Conservation (phyloP, 2,888 invertebrate species). For the Didymodactylos carnosus region DNA sequence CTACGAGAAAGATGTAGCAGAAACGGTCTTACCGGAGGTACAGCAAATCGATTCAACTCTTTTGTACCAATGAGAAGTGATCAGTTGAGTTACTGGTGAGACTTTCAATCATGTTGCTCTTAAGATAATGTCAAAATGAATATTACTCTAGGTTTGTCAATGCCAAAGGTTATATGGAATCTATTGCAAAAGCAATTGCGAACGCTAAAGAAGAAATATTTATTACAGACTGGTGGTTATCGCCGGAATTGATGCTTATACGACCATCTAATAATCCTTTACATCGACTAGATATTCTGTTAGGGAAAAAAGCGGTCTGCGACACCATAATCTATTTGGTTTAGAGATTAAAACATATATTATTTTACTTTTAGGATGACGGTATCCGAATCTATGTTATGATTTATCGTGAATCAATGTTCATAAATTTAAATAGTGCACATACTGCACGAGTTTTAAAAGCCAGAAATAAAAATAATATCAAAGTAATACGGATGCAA, state of each 20-base stretch:
- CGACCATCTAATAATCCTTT: constrained; percentile 52
- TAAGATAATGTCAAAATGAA: constrained; percentile 19
- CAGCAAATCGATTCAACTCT: not conserved
- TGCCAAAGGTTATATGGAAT: constrained; percentile 62
- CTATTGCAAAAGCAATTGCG: constrained; percentile 71
- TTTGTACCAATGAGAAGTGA: not conserved
- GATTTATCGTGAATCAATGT: constrained; percentile 87
- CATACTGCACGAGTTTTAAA: constrained; percentile 38
- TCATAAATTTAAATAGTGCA: constrained; percentile 78
- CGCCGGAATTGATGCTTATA: constrained; percentile 82
- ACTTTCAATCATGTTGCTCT: too few relatives aligned
- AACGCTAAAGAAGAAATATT: constrained; percentile 81
- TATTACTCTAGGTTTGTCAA: constrained; percentile 48
- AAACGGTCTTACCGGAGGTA: not conserved
- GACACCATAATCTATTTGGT: not conserved
- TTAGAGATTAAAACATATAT: not conserved
- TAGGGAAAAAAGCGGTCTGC: constrained; percentile 5
- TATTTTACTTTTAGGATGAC: constrained; percentile 42
- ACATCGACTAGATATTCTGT: constrained; percentile 5
- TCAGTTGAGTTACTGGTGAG: constrained; percentile 6
- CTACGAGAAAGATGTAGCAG: not conserved
- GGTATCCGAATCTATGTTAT: constrained; percentile 76
- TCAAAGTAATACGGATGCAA: not conserved
- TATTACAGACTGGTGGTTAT: constrained; percentile 94
- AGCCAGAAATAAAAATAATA: not conserved